A percentile compares a stretch with the other conserved stretches of the same genome.
phyloP scores from a whole-genome alignment of 2,797 vertebrate genomes.

The Kryptopterus vitreolus region DNA sequence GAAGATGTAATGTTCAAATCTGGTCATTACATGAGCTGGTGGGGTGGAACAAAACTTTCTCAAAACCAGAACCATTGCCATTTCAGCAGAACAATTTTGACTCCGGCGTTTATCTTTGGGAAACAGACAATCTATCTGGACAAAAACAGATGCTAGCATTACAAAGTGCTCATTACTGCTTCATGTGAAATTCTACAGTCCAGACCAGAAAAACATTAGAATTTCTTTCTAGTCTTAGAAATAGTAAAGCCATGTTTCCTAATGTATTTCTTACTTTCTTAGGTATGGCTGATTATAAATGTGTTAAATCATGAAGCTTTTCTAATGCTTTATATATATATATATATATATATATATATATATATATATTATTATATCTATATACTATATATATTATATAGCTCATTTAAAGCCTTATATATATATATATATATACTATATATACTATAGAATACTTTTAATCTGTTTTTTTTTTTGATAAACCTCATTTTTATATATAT shows the following conservation, averaged over 20 bases:
- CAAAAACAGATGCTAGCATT: not conserved
- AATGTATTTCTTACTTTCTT: not conserved
- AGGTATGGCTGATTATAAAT: not conserved
- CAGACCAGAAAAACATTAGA: not conserved
- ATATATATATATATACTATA: no score
- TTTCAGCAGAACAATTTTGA: not conserved
- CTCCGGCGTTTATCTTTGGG: not conserved
- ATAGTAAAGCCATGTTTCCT: not conserved
- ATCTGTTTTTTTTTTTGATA: no score
- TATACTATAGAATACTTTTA: no score
- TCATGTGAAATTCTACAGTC: not conserved
- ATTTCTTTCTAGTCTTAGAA: not conserved
- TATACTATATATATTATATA: no score
- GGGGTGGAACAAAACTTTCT: conserved; percentile 11
- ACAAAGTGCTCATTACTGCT: not conserved
- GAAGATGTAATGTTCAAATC: not conserved
- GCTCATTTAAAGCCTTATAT: no score
- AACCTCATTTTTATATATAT: no score
- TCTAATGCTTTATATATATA: no score
- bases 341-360: no score
- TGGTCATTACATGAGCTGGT: not conserved
- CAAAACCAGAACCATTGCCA: not conserved
- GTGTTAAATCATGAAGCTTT: no score
- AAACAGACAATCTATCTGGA: not conserved
- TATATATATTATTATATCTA: no score